phyloP scores from a whole-genome alignment of 2,888 invertebrate genomes.

The Trichacis sp. region DNA sequence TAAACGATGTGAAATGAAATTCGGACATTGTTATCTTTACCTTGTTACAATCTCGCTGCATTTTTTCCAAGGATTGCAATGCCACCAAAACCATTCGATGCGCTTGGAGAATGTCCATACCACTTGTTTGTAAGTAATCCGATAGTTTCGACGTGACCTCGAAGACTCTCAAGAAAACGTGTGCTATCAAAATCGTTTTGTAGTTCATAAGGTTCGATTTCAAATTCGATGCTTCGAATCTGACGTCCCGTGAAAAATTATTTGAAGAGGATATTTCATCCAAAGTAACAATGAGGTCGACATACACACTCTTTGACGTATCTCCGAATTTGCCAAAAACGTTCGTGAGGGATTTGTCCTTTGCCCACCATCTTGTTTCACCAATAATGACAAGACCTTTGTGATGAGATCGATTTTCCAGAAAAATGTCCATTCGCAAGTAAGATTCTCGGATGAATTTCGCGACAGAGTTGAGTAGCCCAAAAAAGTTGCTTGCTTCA shows the following conservation, averaged over 20 bases:
- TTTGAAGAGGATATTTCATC: neutral
- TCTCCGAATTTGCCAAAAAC: constrained; percentile 10
- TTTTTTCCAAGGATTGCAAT: neutral
- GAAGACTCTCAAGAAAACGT: constrained; percentile 9
- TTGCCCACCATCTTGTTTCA: constrained; percentile 14
- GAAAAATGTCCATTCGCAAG: neutral
- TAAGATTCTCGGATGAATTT: neutral
- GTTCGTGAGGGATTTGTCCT: constrained; percentile 8
- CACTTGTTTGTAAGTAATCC: constrained; percentile 17
- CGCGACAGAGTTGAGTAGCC: neutral
- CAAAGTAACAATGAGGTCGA: neutral
- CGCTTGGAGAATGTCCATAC: constrained; percentile 14
- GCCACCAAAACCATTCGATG: constrained; percentile 4
- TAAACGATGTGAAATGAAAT: too few species aligned
- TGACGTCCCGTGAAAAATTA: neutral
- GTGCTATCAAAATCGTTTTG: constrained; percentile 5
- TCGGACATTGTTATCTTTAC: neutral
- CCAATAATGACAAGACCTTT: constrained; percentile 6
- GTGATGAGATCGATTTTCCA: neutral
- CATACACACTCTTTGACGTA: neutral
- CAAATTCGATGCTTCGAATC: constrained; percentile 9
- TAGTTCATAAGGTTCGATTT: constrained; percentile 2
- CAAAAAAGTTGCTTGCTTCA: neutral
- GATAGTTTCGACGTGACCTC: constrained; percentile 14
- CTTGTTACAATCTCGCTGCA: neutral